phyloP scores from a whole-genome alignment of 2,888 invertebrate genomes.

The Xanthostigma xanthostigma region DNA sequence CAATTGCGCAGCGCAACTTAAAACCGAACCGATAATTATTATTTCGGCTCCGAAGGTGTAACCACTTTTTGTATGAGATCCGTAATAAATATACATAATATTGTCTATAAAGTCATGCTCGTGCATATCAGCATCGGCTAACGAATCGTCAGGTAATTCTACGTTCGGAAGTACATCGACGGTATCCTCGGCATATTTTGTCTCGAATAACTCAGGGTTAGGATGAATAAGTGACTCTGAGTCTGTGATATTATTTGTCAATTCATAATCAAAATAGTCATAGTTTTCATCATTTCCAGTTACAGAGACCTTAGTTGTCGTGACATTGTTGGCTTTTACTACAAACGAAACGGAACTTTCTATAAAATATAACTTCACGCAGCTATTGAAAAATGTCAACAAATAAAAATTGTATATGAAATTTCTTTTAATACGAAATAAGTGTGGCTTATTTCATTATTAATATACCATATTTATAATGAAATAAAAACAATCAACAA shows the following conservation, averaged over 20 bases:
- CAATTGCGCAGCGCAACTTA: conserved; percentile 34
- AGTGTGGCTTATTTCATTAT: too few species aligned
- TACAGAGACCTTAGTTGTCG: too few species aligned
- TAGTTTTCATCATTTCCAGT: too few species aligned
- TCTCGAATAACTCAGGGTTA: conserved; percentile 23
- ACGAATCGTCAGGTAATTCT: conserved; percentile 43
- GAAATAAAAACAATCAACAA: too few species aligned
- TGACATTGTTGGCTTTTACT: too few species aligned
- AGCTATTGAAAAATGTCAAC: too few species aligned
- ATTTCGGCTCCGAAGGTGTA: conserved; percentile 37
- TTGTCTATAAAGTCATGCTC: conserved; percentile 59
- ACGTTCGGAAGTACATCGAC: conserved; percentile 33
- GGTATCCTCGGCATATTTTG: conserved; percentile 20
- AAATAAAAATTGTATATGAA: too few species aligned
- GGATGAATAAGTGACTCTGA: conserved; percentile 25
- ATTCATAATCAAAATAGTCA: conserved; percentile 21
- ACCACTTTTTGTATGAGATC: conserved; percentile 32
- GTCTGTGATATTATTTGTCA: conserved; percentile 17
- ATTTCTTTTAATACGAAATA: too few species aligned
- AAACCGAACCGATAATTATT: conserved; percentile 32
- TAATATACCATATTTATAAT: too few species aligned
- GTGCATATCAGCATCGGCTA: conserved; percentile 48
- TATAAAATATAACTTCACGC: too few species aligned
- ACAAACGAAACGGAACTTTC: too few species aligned
- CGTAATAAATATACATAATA: conserved; percentile 56